Base-by-base conservation (phyloP, 2,888 invertebrate species). In the Cephonodes hylas region DNA sequence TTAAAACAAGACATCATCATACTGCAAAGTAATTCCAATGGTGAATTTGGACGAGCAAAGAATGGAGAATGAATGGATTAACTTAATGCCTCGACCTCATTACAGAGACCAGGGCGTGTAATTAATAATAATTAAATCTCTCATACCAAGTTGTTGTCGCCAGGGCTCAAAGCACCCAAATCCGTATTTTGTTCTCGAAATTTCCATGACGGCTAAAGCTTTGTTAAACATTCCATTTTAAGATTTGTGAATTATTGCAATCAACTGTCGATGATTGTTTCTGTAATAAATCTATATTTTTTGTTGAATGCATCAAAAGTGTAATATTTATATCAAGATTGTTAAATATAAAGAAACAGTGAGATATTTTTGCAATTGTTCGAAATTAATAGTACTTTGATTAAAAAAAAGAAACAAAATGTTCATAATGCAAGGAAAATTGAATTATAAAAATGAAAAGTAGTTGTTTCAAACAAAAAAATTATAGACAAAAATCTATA, bases 41-140 rank as follows among this genome's bases (percentile, higher is more conserved):
- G 38, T 15, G 42, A 38, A 18, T 42, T 48, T 53, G 15, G 25
- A 15, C 34, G 7, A 15, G 23, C 18, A 34, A 38, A 38, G 38
- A 20, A 23, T 23, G 23, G 23, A 58, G 20, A 38, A 7, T 31
- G 60, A 53, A 48, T 53, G 27, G 56, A 56, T 64, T 64, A 61
- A 59, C 42, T 63, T 66, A 66, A 69, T 66, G 69, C 70, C 65
- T 63, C 60, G 65, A 73, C 69, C 72, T 76, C 73, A 76, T 76
- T 75, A 72, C 66, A 63, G 62, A 65, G 66, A 66, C 66, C 70
- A 70, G 68, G 71, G 70, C 68, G 68, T 71, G 73, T 77, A 75
- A 77, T 77, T 75, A 74, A 76, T 76, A 74, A 72, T 71, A 75
- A 75, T 74, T 71, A 72, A 73, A 74, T 69, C 72, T 67, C 66